Evolutionary conservation across 2,113 vertebrate genomes (phyloP), one percentile per base, ranked within the genome.

Genomic region (Tachycineta bicolor): DNA sequence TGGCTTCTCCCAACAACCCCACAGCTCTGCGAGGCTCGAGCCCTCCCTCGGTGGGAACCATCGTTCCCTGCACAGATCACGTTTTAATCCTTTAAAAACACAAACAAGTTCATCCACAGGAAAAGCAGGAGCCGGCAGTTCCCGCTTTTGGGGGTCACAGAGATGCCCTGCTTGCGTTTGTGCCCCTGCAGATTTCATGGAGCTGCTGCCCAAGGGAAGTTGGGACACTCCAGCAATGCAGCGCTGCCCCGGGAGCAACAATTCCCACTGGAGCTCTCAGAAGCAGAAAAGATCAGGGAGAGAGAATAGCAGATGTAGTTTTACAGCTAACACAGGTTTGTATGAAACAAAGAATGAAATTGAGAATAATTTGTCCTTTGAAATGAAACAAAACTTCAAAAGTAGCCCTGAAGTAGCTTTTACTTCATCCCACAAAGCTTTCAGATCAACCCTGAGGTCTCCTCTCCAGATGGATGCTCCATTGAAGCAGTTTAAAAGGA

Each of bases 1-100:
- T 95, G 93, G 56, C 74, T 94, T 74, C 39, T 21, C 58, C 29
- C 56, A 86, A 43, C 3, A 49, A 78, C 65, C 65, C 90, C 95
- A 33, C 56, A 69, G 85, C 75, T 81, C 86, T 63, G 28, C 71
- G 69, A 65, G 17, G 24, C 44, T 50, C 5, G 2, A 34, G 65
- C 65, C 34, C 73, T 78, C 47, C 1, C 2, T 5, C 4, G 5
- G 46, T 5, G 23, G 65, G 22, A 92, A 91, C 44, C 74, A 24
- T 25, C 23, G 1, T 23, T 50, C 67, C 52, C 25, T 2, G 7
- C 74, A 44, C 62, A 93, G 34, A 16, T 91, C 65, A 3, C 24
- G 8, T 33, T 63, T 43, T 31, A 71, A 71, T 67, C 44, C 47
- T 84, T 58, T 34, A 29, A 87, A 89, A 92, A 87, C 73, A 74